phyloP scores from a whole-genome alignment of 2,797 vertebrate species.

The Crypturellus tataupa region DNA sequence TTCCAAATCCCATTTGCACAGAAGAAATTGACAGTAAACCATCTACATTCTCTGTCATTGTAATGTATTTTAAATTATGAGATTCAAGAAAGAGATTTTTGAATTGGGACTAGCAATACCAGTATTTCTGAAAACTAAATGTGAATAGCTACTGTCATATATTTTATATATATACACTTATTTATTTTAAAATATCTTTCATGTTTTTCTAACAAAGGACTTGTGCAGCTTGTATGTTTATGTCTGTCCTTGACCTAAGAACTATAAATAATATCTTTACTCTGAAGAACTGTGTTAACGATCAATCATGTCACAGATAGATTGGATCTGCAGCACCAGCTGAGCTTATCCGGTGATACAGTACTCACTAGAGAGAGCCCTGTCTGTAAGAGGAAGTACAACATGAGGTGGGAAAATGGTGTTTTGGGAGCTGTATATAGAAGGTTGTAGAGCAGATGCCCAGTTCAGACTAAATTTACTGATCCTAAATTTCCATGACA shows the following conservation, averaged over 20 bases:
- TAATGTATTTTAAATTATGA: background rate
- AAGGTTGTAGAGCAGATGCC: background rate
- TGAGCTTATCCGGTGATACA: background rate
- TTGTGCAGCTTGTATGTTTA: background rate
- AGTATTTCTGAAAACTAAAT: background rate
- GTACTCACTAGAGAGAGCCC: background rate
- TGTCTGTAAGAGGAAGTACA: background rate
- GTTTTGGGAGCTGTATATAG: background rate
- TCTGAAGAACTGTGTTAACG: background rate
- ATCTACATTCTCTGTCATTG: background rate
- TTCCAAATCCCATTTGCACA: background rate
- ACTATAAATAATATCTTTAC: background rate
- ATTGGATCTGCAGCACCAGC: background rate
- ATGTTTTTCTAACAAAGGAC: background rate
- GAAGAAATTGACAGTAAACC: background rate
- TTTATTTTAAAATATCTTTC: background rate
- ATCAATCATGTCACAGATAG: accelerated
- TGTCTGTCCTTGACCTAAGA: background rate
- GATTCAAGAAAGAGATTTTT: background rate
- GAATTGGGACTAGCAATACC: background rate
- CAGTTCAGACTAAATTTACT: background rate
- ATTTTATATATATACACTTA: background rate
- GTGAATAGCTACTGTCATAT: background rate
- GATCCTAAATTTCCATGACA: background rate
- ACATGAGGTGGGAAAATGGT: background rate